Evolutionary conservation across 2,888 invertebrate genomes (phyloP), one percentile per base, ranked within the genome.

Genomic region (Hydroisotoma schaefferi): DNA sequence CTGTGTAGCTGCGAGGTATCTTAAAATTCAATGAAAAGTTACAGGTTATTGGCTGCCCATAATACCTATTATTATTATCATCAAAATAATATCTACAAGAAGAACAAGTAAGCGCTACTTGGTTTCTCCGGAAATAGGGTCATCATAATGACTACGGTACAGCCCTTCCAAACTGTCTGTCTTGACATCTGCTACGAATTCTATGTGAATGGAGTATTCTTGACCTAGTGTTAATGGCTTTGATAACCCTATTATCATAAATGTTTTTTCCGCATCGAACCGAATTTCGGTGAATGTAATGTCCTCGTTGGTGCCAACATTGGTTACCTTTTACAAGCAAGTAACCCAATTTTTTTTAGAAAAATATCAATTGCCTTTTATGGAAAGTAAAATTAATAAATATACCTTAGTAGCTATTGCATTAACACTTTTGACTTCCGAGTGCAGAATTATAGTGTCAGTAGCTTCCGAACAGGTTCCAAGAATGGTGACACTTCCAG

Each of bases 1-100:
- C 55, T 76, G 79, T 2, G 80, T 80, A 4, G 77, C 76, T 1
- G 78, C 80, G 46, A 80, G 53, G 61, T 69, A 75, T 58, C 75
- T 76, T 23, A 1, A 3, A 15, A 48, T n/a, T 10, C 15, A 20
- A 29, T 27, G n/a, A n/a, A n/a, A n/a, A n/a, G n/a, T n/a, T n/a
- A n/a, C n/a, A n/a, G n/a, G n/a, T n/a, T n/a, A n/a, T n/a, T n/a
- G n/a, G n/a, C n/a, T n/a, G n/a, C n/a, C n/a, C n/a, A n/a, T n/a
- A n/a, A n/a, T n/a, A n/a, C n/a, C n/a, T n/a, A n/a, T n/a, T n/a
- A n/a, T n/a, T n/a, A n/a, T n/a, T n/a, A n/a, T n/a, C n/a, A n/a
- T n/a, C n/a, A n/a, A n/a, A n/a, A n/a, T n/a, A n/a, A n/a, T n/a
- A n/a, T n/a, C n/a, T n/a, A n/a, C n/a, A n/a, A n/a, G n/a, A n/a